Base-by-base conservation (phyloP, 2,888 invertebrate genomes). In the Troilus luridus region DNA sequence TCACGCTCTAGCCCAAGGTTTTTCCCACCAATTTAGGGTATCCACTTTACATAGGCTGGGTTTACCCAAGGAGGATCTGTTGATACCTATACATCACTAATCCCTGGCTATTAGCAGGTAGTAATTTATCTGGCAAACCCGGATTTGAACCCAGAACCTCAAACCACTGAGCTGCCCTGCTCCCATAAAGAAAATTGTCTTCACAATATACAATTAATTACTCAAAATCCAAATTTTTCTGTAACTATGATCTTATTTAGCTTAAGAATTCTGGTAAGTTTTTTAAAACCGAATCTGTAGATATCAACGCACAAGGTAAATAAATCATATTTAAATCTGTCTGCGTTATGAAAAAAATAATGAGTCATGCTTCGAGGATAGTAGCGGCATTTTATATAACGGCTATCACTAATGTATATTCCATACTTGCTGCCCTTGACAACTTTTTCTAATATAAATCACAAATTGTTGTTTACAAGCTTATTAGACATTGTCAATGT, bases 401-500 rank as follows among this genome's bases (percentile, higher is more conserved):
- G 72, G 72, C 41, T 41, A 77, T 67, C 24, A 24, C 24, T 67
- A 77, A 77, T 77, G 27, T 77, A 77, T 41, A 77, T 77, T 77
- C 19, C 41, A 67, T 41, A 8, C 72, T 41, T 77, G 72, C 27
- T 77, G 72, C 17, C 72, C 72, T 77, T 41, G 27, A 2, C 1
- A 41, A 41, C 41, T 17, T 77, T 41, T 77, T 41, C 9, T 24
- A 67, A n/a, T 67, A 24, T 11, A 77, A 41, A 41, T 64, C 64
- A 11, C n/a, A n/a, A 64, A 1, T 64, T 64, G 72, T 77, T 77
- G 67, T 67, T 67, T 24, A 67, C 67, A 1, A 24, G n/a, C 24
- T 67, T n/a, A 67, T n/a, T 67, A 24, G 12, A 12, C 24, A 41
- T 41, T 1, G 41, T 41, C 5, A 5, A 3, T 41, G 5, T 41